Evolutionary conservation across 2,113 vertebrate species (phyloP), one percentile per base, ranked within the genome.

Genomic region (Ictidomys tridecemlineatus): DNA sequence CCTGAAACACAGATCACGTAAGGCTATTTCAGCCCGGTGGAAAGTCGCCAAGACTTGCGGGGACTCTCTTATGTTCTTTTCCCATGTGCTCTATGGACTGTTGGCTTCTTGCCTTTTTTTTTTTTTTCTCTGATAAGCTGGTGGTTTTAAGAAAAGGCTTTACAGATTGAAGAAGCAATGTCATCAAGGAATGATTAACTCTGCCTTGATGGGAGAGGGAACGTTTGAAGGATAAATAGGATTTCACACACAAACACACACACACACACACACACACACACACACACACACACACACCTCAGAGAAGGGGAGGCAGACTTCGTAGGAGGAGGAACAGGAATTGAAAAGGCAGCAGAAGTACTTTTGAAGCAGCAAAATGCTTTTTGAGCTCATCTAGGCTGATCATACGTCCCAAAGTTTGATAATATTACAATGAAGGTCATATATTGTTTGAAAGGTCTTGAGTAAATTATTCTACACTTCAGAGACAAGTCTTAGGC

Each of bases 131-230:
- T 65, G 10, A 67, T 96, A 93, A 96, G 67, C 63, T 93, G 84
- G 45, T 82, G 94, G 95, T 82, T 82, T 88, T 79, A n/a, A 95
- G 67, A 63, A 90, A 76, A 79, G 82, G 58, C 37, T 94, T 94
- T 91, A 69, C 37, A 78, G 72, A 85, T 88, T 90, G 72, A 96
- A 95, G 58, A 93, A 67, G 84, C 56, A 89, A 2, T 93, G 69
- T 93, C 90, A 63, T 88, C 37, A 90, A 70, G 30, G 13, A 94
- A 89, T 85, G 45, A 96, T 88, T 85, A 94, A 94, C 58, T 91
- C 89, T 91, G 30, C 92, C 42, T 67, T 93, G 89, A 95, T 92
- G 51, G 56, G 20, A 76, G 32, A 91, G 51, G 45, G n/a, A 45
- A 69, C 32, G 39, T 96, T 70, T 90, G 67, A 92, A 96, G 30